A percentile compares a stretch with the other conserved stretches of the same genome.
These are phyloP conservation scores for Dryobotodes eremita DNA, from an alignment of 2,888 invertebrate species.

Conservation along the genomic window DNA sequence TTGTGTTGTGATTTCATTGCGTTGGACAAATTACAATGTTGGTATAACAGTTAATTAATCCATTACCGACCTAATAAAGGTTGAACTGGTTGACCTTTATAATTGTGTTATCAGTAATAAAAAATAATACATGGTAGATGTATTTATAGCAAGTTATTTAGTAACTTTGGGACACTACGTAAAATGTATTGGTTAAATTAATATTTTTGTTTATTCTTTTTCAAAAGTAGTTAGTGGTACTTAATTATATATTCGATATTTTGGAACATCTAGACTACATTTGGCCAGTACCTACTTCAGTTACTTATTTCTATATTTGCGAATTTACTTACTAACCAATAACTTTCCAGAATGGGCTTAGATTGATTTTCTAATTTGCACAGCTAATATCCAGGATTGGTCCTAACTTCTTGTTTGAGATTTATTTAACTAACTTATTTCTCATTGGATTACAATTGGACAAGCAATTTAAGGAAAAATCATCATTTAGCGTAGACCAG, in stretches of 20 bases:
- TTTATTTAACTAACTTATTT: background rate
- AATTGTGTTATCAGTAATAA: slow-evolving; percentile 16
- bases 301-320: background rate
- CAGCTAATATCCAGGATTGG: background rate
- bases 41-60: slow-evolving; percentile 30
- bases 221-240: slow-evolving; percentile 9
- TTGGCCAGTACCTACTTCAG: background rate
- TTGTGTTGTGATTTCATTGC: slow-evolving; percentile 36
- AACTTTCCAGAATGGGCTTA: slow-evolving; percentile 13
- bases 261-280: background rate
- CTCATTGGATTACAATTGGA: background rate
- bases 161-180: background rate
- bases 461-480: background rate
- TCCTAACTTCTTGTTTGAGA: slow-evolving; percentile 16
- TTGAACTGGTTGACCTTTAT: slow-evolving; percentile 14
- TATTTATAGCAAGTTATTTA: background rate
- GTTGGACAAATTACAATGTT: slow-evolving; percentile 37
- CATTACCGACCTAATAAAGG: background rate
- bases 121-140: background rate
- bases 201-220: background rate
- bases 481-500: background rate
- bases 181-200: slow-evolving; percentile 1
- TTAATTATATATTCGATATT: slow-evolving; percentile 13
- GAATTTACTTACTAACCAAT: slow-evolving; percentile 25
- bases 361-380: slow-evolving; percentile 15